A percentile compares a stretch with the other conserved stretches of the same genome.
phyloP scores from a whole-genome alignment of 2,888 invertebrate species.

The Ormyrus thymus region DNA sequence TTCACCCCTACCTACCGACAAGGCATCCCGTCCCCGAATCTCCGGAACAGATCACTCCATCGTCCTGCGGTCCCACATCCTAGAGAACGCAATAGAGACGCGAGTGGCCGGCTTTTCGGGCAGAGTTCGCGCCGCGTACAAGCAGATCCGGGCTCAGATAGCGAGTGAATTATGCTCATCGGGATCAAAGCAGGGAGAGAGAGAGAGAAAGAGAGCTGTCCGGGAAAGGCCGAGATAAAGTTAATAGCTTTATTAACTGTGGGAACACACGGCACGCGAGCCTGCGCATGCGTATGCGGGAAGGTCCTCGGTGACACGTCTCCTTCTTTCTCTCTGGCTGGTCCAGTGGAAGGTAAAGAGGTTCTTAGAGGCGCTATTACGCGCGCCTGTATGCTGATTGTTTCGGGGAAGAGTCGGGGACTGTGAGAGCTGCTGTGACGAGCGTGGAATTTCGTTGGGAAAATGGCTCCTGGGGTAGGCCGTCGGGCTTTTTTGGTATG shows the following conservation, averaged over 20 bases:
- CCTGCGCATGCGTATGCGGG: constrained; percentile 15
- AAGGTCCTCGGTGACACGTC: background rate
- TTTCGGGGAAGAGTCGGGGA: constrained; percentile 43
- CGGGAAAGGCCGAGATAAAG: constrained; percentile 64
- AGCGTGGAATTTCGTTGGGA: constrained; percentile 32
- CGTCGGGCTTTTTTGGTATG: too few relatives aligned
- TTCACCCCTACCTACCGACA: background rate
- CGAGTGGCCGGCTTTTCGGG: background rate
- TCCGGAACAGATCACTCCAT: background rate
- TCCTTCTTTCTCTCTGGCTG: too few relatives aligned
- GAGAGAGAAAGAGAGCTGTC: constrained; percentile 62
- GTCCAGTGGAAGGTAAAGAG: constrained; percentile 28
- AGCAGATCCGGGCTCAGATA: constrained; percentile 43
- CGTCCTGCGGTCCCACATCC: background rate
- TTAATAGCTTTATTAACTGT: constrained; percentile 74
- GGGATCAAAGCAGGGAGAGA: constrained; percentile 52
- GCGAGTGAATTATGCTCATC: constrained; percentile 70
- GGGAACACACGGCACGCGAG: constrained; percentile 63
- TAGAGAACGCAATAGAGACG: background rate
- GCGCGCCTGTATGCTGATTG: constrained; percentile 38
- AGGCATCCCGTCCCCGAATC: background rate
- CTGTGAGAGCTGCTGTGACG: constrained; percentile 8
- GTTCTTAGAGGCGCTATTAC: constrained; percentile 39
- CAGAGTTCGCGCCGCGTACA: background rate
- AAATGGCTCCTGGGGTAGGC: constrained; percentile 20